phyloP scores from a whole-genome alignment of 2,797 vertebrate species.

The Anableps anableps region DNA sequence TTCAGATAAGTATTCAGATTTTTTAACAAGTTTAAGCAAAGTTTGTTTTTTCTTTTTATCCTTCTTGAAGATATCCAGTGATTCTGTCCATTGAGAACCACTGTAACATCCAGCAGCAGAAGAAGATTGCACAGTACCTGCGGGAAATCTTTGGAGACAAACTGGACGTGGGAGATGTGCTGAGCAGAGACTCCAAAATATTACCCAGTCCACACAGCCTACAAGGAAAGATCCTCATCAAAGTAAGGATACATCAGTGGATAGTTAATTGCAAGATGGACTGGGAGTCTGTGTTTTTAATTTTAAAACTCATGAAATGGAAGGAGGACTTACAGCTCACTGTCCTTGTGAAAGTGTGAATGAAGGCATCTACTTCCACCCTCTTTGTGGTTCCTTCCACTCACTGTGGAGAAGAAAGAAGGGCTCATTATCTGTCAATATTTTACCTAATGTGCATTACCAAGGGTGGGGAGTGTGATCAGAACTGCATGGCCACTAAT shows the following conservation, averaged over 20 bases:
- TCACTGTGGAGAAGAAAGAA: slow-evolving; percentile 30
- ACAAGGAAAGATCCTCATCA: slow-evolving; percentile 96
- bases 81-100: slow-evolving; percentile 98
- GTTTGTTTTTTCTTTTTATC: neutral
- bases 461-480: slow-evolving; percentile 6
- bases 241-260: slow-evolving; percentile 79
- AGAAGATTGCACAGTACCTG: slow-evolving; percentile 95
- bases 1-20: neutral
- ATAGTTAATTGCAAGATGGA: neutral
- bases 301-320: slow-evolving; percentile 14
- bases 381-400: neutral
- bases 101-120: slow-evolving; percentile 95
- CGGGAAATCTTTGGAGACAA: slow-evolving; percentile 92
- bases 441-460: slow-evolving; percentile 28
- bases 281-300: slow-evolving; percentile 8
- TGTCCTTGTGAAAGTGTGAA: slow-evolving; percentile 21
- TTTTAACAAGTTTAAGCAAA: neutral
- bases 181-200: slow-evolving; percentile 84
- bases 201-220: slow-evolving; percentile 92
- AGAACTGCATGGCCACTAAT: slow-evolving; percentile 38
- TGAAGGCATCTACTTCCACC: slow-evolving; percentile 20
- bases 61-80: slow-evolving; percentile 88
- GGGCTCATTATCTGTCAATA: slow-evolving; percentile 29
- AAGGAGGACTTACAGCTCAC: neutral
- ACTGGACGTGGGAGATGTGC: slow-evolving; percentile 86